Base-by-base conservation (phyloP, 2,797 vertebrate genomes). In the Epinephelus awoara region DNA sequence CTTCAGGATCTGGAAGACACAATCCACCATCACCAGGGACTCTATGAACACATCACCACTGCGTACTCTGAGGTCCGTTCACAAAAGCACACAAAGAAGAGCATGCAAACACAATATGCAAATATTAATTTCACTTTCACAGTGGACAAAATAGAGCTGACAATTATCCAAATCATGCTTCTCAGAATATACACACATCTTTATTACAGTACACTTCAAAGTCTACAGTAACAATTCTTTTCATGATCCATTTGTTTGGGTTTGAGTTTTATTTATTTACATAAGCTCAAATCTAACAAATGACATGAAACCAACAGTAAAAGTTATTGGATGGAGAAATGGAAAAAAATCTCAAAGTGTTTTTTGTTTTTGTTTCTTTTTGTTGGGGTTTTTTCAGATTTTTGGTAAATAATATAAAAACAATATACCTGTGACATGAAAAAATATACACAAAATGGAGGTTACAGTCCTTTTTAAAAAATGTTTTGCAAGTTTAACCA, bases 1-100 rank as follows among this genome's bases (percentile, higher is more conserved):
- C 96, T 99, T 14, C 98, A 99, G 91, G 98, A 99, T 88, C 95
- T 99, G 79, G 98, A 99, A 89, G 98, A 99, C 27, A 98, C 97
- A 58, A 99, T 99, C 74, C 98, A 99, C 83, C 98, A 98, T 87
- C 98, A 99, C 91, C 98, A 99, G 93, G 97, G 97, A 15, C 95
- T 99, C 49, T 99, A 99, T 38, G 98, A 99, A 76, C 98, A 99
- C 90, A 96, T 99, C 88, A 98, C 96, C 0, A 94, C 97, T 0
- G 98, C 98, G 7, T 99, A 99, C 69, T 97, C 98, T 0, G 98
- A 99, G 96, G 98, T 98, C 84, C 62, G 78, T 38, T 6, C 9
- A 52, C 55, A 34, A n/a, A 75, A 2, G 13, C 42, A 61, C 18
- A 57, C 12, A 38, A 2, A 42, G 15, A 0, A 27, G 10, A 51